Base-by-base conservation (phyloP, 2,797 vertebrate genomes). In the Tokudaia tokunoshimensis region DNA sequence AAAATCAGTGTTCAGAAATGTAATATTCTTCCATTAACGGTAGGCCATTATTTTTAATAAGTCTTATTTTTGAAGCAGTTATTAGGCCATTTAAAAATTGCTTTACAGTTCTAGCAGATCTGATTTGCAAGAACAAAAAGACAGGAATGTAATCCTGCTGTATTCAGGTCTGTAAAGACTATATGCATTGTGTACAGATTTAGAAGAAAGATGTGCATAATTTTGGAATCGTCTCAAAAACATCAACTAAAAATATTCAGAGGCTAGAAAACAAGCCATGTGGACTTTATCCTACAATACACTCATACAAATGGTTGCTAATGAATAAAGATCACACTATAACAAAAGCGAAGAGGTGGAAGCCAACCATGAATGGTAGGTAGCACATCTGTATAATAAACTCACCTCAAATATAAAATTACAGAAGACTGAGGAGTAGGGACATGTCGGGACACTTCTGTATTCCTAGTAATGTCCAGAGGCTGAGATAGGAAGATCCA, bases 181-280 rank as follows among this genome's bases (percentile, higher is more conserved):
- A 94, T 82, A 72, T 52, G 37, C 67, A 89, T 41, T 96, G 59
- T 96, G 75, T 74, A 50, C 47, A 47, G n/a, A 81, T 96, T 93
- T 96, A 95, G 83, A 91, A 84, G 44, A 95, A 96, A 93, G 63
- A 81, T 94, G 65, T 93, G 26, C 11, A 65, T 24, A 94, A 92
- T 29, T 95, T 96, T 89, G 82, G 70, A 95, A 72, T 41, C 22
- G 82, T 94, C 52, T 92, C 67, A 3, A 52, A 59, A 89, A 85
- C 75, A 90, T 26, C 22, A 95, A 89, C 63, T 52, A 95, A 91
- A 89, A 91, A 95, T 57, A 91, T 84, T 94, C 78, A 90, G 72
- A 96, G 72, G 41, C 91, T 96, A 89, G 94, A 94, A 97, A 96
- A 91, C 74, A 95, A 95, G 57, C 82, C 95, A 95, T 59, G 70